Base-by-base conservation (phyloP, 2,797 vertebrate genomes). In the Scolopax bukidnonensis region DNA sequence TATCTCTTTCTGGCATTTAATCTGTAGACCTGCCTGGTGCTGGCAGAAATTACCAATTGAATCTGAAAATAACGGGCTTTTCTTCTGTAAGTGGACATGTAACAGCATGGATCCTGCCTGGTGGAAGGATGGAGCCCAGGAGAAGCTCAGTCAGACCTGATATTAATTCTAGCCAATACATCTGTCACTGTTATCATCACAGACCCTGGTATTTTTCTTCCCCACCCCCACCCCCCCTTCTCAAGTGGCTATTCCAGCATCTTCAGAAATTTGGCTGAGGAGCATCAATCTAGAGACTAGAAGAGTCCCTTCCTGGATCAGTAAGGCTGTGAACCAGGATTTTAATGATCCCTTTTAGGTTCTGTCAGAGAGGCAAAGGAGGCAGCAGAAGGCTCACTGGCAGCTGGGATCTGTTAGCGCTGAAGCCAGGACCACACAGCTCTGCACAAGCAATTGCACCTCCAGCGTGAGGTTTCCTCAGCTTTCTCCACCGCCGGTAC, bases 341-440 rank as follows among this genome's bases (percentile, higher is more conserved):
- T 88, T 87, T 60, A 89, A 54, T 3, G 6, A 83, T 45, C 28
- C 14, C n/a, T 77, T 87, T 70, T 64, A 77, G 75, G 33, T 48
- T 38, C 64, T 95, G 84, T 75, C 79, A 95, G 60, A 70, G 83
- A 82, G 36, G 56, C 64, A 93, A 71, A 90, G 80, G 23, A 87
- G 57, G 47, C 2, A 0, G 32, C 6, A 28, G 77, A 71, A 76
- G 10, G 64, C 19, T 76, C 45, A 4, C 32, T 83, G 81, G 48
- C 80, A 95, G 65, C 80, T 81, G 56, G 57, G 40, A 84, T 67
- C 51, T 74, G 24, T 70, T 41, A 63, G 30, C 32, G 32, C 63
- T 67, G 59, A 84, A 89, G 71, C 56, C 89, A 89, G 75, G 64
- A 82, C 70, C 84, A 90, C 77, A 75, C 40, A 84, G 67, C 54